Percentiles rank a stretch among this genome's conserved stretches.
These are phyloP conservation scores for Syrmaticus mikado DNA, from an alignment of 2,113 vertebrate genomes.

Conservation along the genomic window DNA sequence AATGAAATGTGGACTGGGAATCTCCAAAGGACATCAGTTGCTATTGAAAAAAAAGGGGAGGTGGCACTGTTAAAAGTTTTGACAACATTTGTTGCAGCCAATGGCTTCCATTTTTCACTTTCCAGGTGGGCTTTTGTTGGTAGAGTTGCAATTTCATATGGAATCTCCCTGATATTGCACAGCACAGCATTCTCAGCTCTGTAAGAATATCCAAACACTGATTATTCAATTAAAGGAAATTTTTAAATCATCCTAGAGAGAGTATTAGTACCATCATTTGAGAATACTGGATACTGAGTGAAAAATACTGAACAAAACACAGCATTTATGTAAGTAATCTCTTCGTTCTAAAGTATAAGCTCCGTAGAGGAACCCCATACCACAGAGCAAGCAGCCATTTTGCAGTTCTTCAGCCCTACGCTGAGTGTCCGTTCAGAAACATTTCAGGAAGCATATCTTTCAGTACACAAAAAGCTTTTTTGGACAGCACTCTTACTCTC, in stretches of 20 bases:
- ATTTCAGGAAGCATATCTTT: neutral
- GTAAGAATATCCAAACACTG: neutral
- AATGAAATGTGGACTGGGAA: neutral
- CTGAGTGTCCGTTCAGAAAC: neutral
- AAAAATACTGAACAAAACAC: neutral
- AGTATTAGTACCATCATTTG: neutral
- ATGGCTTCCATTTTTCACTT: neutral
- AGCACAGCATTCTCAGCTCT: neutral
- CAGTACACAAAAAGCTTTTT: conserved; percentile 5
- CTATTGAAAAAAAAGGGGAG: neutral
- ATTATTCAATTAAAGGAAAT: neutral
- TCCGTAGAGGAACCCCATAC: neutral
- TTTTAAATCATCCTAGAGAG: neutral
- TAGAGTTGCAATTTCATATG: neutral
- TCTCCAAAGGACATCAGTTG: neutral
- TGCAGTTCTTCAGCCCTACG: neutral
- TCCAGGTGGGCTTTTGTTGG: neutral
- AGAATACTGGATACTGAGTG: neutral
- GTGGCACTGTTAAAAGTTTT: neutral
- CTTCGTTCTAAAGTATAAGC: neutral
- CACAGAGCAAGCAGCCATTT: neutral
- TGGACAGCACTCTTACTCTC: neutral
- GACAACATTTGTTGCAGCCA: neutral
- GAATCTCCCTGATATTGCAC: neutral
- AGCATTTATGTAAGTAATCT: neutral